Evolutionary conservation across 1,140 invertebrate genomes (phyloP).

Genomic region (Drusus annulatus): DNA sequence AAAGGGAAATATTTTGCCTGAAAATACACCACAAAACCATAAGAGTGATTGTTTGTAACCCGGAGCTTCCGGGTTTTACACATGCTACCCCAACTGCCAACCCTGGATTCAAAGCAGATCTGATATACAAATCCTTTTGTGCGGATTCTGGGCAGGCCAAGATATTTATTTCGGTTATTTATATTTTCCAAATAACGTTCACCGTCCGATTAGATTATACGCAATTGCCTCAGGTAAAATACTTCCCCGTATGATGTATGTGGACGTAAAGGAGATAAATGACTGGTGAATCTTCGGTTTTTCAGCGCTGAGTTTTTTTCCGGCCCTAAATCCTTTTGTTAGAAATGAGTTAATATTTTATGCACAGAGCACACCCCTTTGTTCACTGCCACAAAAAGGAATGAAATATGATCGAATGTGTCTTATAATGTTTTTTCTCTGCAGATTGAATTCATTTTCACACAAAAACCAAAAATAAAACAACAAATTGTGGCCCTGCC

Average conservation of each 20-base stretch:
- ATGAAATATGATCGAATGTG: constrained; percentile 31
- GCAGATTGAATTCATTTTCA: not conserved
- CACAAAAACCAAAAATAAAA: no score
- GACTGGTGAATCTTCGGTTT: constrained; percentile 38
- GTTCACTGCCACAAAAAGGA: constrained; percentile 26
- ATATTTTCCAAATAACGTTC: constrained; percentile 44
- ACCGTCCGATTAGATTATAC: constrained; percentile 41
- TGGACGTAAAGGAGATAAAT: constrained; percentile 49
- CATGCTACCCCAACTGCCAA: no score
- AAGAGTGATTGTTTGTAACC: no score
- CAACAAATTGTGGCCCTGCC: no score
- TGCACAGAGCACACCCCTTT: not conserved
- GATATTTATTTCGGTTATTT: constrained; percentile 32
- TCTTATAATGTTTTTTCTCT: constrained; percentile 6
- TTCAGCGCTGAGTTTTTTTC: constrained; percentile 19
- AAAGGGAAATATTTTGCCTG: no score
- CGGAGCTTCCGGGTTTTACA: no score
- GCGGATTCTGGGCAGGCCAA: not conserved
- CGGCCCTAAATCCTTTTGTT: not conserved
- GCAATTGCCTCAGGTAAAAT: constrained; percentile 43
- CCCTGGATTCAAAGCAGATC: no score
- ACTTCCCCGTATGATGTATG: constrained; percentile 47
- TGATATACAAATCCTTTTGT: not conserved
- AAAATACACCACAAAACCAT: no score
- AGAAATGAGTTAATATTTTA: constrained; percentile 36